phyloP scores from a whole-genome alignment of 2,113 vertebrate genomes.

The Uropsilus gracilis region DNA sequence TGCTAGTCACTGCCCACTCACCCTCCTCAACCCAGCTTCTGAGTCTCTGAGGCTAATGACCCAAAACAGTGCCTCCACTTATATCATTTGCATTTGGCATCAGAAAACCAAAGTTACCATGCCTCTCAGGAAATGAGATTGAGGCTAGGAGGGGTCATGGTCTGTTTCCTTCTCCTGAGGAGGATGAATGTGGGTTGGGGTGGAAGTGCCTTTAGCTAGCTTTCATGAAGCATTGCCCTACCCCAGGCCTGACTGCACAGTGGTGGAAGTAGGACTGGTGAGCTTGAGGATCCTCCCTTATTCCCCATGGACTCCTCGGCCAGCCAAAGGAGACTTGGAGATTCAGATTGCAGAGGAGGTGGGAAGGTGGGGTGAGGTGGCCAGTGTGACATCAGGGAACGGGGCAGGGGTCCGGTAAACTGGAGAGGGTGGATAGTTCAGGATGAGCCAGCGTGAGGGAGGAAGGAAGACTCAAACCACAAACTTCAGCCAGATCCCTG shows the following conservation, averaged over 20 bases:
- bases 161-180: not conserved
- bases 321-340: not conserved
- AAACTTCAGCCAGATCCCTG: slow-evolving; percentile 38
- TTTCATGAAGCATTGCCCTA: not conserved
- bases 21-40: not conserved
- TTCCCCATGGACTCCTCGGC: not conserved
- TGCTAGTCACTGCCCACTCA: not conserved
- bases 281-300: not conserved
- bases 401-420: not conserved
- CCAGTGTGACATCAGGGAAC: not conserved
- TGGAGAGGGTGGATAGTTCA: not conserved
- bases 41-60: not conserved
- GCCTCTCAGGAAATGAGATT: not conserved
- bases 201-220: not conserved
- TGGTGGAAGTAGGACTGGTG: not conserved
- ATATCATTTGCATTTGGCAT: not conserved
- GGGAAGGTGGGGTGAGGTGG: not conserved
- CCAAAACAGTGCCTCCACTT: not conserved
- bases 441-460: not conserved
- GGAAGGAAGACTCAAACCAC: slow-evolving; percentile 25
- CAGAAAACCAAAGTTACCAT: not conserved
- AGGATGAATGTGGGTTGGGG: not conserved
- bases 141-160: not conserved
- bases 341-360: not conserved
- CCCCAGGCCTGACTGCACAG: not conserved